A percentile compares a stretch with the other conserved stretches of the same genome.
phyloP scores from a whole-genome alignment of 2,113 vertebrate species.

The Megaceryle torquata region DNA sequence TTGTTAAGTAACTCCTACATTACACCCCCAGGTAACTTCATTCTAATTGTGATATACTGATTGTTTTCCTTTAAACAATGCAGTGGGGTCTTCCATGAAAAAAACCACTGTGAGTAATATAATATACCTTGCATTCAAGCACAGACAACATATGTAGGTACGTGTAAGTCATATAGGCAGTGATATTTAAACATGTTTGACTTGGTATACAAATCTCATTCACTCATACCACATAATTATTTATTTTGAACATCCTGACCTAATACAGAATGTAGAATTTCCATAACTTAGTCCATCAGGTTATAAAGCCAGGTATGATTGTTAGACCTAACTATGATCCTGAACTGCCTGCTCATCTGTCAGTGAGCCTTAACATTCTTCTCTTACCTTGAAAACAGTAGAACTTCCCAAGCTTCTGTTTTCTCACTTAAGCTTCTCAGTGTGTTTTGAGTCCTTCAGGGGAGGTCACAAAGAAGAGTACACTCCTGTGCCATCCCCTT shows the following conservation, averaged over 20 bases:
- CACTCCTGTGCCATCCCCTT: background rate
- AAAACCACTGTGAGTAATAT: background rate
- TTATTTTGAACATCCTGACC: background rate
- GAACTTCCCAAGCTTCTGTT: background rate
- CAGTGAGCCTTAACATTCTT: background rate
- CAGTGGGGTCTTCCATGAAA: background rate
- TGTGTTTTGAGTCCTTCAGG: background rate
- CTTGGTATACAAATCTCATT: background rate
- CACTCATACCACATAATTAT: background rate
- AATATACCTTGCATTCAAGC: background rate
- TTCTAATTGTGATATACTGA: background rate
- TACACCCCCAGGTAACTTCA: background rate
- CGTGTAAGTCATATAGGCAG: background rate
- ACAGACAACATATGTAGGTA: background rate
- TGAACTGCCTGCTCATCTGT: background rate
- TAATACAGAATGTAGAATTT: background rate
- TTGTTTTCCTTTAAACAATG: background rate
- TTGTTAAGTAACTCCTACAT: constrained; percentile 21
- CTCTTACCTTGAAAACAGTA: background rate
- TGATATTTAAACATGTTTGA: background rate
- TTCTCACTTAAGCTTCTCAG: background rate
- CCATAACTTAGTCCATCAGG: background rate
- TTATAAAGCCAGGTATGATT: background rate
- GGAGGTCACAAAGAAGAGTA: background rate
- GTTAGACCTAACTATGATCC: background rate